Evolutionary conservation across 1,140 invertebrate genomes (phyloP), one percentile per base, ranked within the genome.

Genomic region (Trichoplusia ni): DNA sequence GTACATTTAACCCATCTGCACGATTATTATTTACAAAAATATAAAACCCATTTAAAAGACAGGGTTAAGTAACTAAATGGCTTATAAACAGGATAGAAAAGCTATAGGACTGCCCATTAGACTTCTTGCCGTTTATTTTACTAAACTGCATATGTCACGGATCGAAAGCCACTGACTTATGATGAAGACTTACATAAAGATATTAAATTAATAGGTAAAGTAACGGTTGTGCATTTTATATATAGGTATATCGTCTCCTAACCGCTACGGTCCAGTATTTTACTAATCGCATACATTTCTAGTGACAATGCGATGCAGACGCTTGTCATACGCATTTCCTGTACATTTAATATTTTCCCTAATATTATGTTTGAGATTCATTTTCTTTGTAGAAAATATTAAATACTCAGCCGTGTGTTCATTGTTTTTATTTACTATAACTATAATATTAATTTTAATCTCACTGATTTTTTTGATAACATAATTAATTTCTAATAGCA

Each of bases 391-490:
- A 70, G 67, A 73, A 63, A 68, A 75, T 76, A 81, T 83, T 81
- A 77, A 85, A 82, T 69, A 69, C 78, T 71, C 81, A 86, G 71
- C 23, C 35, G 49, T 74, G 65, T 74, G 47, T 78, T 65, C 64
- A 53, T 53, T 71, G 64, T 66, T 66, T 27, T 53, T 42, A 42
- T 31, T 63, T 14, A 67, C 79, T 86, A 86, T 73, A 47, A 53
- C 76, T 85, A 86, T 73, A 73, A 81, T 54, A 69, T 79, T 84
- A 83, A 87, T 67, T 83, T 82, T 89, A 89, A 89, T 89, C 86
- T 89, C 86, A 89, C 86, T 89, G 79, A 77, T 76, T 83, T 53
- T n/a, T 79, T 82, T 85, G 82, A 89, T 84, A 86, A 82, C 70
- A 79, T 86, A 84, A 82, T 87, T 81, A 80, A 68, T 51, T 59